Base-by-base conservation (phyloP, 2,113 vertebrate genomes). In the Pipa parva region DNA sequence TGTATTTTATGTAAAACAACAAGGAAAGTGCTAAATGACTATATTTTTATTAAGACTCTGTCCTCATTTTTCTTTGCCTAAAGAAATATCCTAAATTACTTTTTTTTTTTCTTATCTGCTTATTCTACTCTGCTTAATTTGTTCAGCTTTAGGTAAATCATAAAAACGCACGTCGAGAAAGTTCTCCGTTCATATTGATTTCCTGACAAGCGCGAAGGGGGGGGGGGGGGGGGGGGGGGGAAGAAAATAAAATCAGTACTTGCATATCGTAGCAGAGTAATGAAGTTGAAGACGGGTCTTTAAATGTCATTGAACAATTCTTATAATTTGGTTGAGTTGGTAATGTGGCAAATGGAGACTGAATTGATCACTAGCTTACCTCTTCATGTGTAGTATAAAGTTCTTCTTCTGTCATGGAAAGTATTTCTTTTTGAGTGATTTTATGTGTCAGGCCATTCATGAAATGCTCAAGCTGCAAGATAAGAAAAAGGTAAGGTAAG, bases 391-490 rank as follows among this genome's bases (percentile, higher is more conserved):
- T 70, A 36, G 71, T 74, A 27, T 57, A 54, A 5, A 72, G 50
- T 58, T 76, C 63, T 18, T 74, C 67, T 61, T 26, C 51, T 54
- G 69, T 71, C 71, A 80, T 5, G 29, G 71, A 80, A 68, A 85
- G 63, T 72, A 77, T 73, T 61, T 12, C 8, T 66, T 80, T 86
- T 63, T 76, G 64, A 50, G 69, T 73, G 28, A 81, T 71, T 77
- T 84, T 76, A 63, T 51, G 57, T 28, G 73, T 81, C 59, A 73
- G 58, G 61, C 76, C 59, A 72, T 66, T 54, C 42, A 75, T 5
- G 37, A 48, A 67, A 62, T 78, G 59, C 21, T 73, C 72, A 60
- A 85, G 13, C 61, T 79, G 56, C 51, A 77, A 81, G 49, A 63
- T 61, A 37, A 61, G 59, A 37, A 37, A 39, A n/a, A 15, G 39